phyloP scores from a whole-genome alignment of 2,113 vertebrate species.

The Marmota monax region DNA sequence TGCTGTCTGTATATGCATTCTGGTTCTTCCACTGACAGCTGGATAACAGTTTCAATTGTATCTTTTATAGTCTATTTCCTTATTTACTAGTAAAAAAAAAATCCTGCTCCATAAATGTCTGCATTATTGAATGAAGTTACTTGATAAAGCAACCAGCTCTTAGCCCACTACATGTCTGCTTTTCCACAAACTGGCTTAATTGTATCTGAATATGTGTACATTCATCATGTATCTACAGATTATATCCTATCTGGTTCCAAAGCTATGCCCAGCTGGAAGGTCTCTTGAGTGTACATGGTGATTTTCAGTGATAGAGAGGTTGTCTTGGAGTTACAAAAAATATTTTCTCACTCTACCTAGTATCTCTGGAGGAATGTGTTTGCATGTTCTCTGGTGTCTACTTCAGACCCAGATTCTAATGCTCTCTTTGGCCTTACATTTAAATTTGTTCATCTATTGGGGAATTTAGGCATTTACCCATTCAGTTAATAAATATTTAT shows the following conservation, averaged over 20 bases:
- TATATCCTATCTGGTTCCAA: not conserved
- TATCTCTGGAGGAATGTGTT: not conserved
- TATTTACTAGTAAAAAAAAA: not conserved
- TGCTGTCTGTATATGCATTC: not conserved
- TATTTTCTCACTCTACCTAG: not conserved
- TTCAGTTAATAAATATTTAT: conserved; percentile 6
- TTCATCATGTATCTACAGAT: not conserved
- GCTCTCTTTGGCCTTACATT: not conserved
- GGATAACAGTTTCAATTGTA: not conserved
- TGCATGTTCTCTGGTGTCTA: not conserved
- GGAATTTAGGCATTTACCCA: not conserved
- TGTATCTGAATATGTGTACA: not conserved
- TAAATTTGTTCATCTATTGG: not conserved
- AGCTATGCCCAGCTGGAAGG: not conserved
- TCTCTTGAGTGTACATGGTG: not conserved
- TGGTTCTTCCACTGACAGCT: not conserved
- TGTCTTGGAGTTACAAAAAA: not conserved
- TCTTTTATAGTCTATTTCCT: not conserved
- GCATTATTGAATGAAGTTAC: not conserved
- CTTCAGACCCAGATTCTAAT: not conserved
- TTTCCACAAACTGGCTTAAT: not conserved
- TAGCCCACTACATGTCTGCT: not conserved
- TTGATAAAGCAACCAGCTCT: not conserved
- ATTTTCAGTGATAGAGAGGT: not conserved
- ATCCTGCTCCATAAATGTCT: not conserved